Conservation (phyloP, 2,797 vertebrate species). For the Aphelocoma californica region DNA sequence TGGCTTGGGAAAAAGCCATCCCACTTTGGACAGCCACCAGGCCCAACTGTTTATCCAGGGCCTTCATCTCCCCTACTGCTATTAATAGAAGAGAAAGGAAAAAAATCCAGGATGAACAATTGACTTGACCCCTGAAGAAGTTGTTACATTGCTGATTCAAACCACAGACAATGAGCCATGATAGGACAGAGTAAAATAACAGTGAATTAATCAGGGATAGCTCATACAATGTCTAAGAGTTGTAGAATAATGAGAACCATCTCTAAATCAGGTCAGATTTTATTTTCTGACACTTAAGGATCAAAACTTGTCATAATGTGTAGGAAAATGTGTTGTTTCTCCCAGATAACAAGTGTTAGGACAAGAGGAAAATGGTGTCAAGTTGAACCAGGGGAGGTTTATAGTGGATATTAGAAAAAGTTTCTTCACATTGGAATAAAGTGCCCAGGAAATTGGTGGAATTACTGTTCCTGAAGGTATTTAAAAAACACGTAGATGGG, state of each 20-base stretch:
- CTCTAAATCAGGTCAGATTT: not conserved
- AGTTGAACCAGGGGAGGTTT: not conserved
- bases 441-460: not conserved
- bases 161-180: not conserved
- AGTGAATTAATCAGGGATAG: not conserved
- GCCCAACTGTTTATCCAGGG: not conserved
- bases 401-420: not conserved
- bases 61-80: not conserved
- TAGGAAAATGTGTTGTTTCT: not conserved
- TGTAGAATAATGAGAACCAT: not conserved
- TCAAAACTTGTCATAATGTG: not conserved
- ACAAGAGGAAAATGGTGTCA: not conserved
- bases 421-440: not conserved
- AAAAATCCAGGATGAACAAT: not conserved
- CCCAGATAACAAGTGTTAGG: not conserved
- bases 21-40: not conserved
- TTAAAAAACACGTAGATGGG: not conserved
- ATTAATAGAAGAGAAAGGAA: not conserved
- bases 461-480: not conserved
- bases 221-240: not conserved
- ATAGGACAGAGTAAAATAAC: not conserved
- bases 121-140: not conserved
- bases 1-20: slow-evolving; percentile 56
- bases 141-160: slow-evolving; percentile 7
- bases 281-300: not conserved